A percentile compares a stretch with the other conserved stretches of the same genome.
Conservation (phyloP, 1,140 invertebrate genomes). For the Polyergus mexicanus region DNA sequence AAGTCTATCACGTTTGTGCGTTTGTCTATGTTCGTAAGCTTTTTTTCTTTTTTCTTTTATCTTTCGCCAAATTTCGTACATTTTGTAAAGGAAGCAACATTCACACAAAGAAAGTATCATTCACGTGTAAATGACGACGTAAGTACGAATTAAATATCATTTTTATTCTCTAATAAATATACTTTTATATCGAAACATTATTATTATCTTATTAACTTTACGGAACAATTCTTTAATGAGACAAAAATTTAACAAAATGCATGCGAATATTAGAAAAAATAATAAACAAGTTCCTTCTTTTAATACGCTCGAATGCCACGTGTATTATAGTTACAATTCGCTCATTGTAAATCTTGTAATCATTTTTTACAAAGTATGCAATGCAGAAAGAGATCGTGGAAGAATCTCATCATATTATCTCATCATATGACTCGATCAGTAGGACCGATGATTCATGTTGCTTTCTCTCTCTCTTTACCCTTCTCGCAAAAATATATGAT, state of each 20-base stretch:
- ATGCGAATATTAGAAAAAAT: background rate
- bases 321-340: background rate
- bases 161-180: background rate
- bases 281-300: background rate
- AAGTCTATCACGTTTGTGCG: background rate
- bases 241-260: background rate
- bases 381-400: background rate
- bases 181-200: background rate
- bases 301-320: background rate
- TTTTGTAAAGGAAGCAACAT: background rate
- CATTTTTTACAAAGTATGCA: slow-evolving; percentile 18
- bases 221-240: background rate
- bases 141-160: background rate
- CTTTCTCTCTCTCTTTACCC: slow-evolving; percentile 16
- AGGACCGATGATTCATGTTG: slow-evolving; percentile 27
- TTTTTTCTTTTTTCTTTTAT: background rate
- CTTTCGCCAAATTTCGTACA: background rate
- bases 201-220: too few relatives aligned
- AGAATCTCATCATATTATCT: slow-evolving; percentile 2
- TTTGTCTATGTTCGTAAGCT: background rate
- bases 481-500: slow-evolving; percentile 50
- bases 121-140: background rate
- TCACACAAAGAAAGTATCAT: background rate
- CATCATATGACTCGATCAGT: slow-evolving; percentile 25
- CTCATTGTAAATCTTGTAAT: background rate